Conservation (phyloP, 2,113 vertebrate species). For the Lontra canadensis region DNA sequence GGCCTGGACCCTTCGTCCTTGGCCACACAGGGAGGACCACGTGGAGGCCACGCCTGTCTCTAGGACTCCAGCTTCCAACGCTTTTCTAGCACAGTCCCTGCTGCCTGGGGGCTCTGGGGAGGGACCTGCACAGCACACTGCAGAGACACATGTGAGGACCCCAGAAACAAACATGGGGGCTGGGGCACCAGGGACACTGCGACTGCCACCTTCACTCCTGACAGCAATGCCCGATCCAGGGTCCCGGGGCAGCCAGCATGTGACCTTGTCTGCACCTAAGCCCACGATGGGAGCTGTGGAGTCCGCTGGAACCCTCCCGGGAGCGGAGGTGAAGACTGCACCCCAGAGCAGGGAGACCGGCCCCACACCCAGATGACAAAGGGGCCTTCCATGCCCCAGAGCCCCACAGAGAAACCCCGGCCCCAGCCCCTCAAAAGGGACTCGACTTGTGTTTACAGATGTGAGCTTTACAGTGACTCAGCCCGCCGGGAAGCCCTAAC, state of each 20-base stretch:
- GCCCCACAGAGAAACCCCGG: neutral
- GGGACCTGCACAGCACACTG: fast-evolving
- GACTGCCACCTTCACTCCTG: neutral
- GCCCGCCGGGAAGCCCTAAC: neutral
- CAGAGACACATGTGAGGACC: neutral
- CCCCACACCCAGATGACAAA: neutral
- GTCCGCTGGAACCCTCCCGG: neutral
- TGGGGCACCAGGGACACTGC: neutral
- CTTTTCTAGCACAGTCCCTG: neutral
- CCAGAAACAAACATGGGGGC: fast-evolving
- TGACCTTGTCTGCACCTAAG: neutral
- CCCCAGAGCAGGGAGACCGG: neutral
- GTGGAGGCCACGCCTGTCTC: neutral
- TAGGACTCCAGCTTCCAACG: neutral
- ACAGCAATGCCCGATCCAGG: neutral
- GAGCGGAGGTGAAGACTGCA: neutral
- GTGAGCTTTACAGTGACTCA: neutral
- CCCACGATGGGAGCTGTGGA: fast-evolving
- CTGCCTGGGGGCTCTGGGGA: fast-evolving
- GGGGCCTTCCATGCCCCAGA: fast-evolving
- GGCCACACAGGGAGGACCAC: neutral
- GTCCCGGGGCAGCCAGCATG: no score
- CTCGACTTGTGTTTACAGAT: neutral
- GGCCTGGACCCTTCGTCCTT: neutral
- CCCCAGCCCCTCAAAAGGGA: neutral